phyloP scores from a whole-genome alignment of 2,797 vertebrate genomes.

The Semotilus atromaculatus region DNA sequence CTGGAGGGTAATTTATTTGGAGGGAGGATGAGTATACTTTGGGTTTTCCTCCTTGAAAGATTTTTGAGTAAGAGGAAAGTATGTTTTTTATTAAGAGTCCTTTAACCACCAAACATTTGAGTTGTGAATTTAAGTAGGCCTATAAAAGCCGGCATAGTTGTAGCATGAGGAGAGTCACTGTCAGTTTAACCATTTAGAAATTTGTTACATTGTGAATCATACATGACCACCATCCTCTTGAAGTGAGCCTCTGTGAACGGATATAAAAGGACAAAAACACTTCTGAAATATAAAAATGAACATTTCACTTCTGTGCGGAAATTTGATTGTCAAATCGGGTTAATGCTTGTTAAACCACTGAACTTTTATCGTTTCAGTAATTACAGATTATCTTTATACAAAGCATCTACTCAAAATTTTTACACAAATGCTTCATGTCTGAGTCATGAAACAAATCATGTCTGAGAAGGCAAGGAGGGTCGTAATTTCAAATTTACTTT shows the following conservation, averaged over 20 bases:
- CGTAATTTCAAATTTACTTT: neutral
- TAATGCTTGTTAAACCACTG: neutral
- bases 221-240: neutral
- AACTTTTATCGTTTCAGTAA: neutral
- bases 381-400: neutral
- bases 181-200: neutral
- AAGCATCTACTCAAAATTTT: neutral
- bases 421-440: neutral
- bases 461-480: neutral
- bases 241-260: neutral
- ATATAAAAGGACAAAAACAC: neutral
- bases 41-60: neutral
- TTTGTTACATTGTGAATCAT: neutral
- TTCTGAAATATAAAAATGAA: neutral
- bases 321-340: neutral
- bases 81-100: neutral
- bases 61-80: neutral
- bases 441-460: neutral
- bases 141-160: neutral
- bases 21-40: constrained; percentile 15
- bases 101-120: neutral
- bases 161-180: neutral
- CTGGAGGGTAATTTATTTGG: constrained; percentile 17
- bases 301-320: neutral
- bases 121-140: too few relatives aligned